Conservation (phyloP, 2,888 invertebrate species). For the Cecidostiba fungosa region DNA sequence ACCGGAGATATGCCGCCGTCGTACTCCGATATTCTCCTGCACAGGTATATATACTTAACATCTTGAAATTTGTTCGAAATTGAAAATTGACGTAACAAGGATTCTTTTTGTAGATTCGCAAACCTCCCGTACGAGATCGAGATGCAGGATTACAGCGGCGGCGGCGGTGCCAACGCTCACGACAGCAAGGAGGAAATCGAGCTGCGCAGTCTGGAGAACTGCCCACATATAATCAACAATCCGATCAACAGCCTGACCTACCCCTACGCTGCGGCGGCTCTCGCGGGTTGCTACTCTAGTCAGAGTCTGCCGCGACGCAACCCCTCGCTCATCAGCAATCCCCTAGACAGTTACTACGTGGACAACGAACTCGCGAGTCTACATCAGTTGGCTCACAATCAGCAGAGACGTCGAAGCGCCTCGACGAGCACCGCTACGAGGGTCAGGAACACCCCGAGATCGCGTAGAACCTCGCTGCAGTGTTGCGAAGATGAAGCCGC, state of each 20-base stretch:
- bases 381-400: neutral
- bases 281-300: constrained; percentile 66
- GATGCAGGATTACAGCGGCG: constrained; percentile 69
- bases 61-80: neutral
- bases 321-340: constrained; percentile 75
- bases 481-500: neutral
- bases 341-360: constrained; percentile 71
- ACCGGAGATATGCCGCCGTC: constrained; percentile 75
- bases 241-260: constrained; percentile 69
- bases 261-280: constrained; percentile 70
- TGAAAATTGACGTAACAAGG: neutral
- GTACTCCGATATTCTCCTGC: constrained; percentile 76
- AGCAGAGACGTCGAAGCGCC: constrained; percentile 56
- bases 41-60: constrained; percentile 71
- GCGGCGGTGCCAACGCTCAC: constrained; percentile 65
- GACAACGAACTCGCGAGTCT: constrained; percentile 71
- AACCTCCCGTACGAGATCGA: constrained; percentile 76
- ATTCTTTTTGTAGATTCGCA: constrained; percentile 70
- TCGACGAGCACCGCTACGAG: constrained; percentile 52
- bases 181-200: constrained; percentile 74
- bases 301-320: constrained; percentile 74
- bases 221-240: constrained; percentile 73
- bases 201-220: constrained; percentile 72
- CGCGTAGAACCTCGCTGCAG: constrained; percentile 59
- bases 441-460: constrained; percentile 13